Evolutionary conservation across 2,888 invertebrate genomes (phyloP).

Genomic region (Crematogaster levior): DNA sequence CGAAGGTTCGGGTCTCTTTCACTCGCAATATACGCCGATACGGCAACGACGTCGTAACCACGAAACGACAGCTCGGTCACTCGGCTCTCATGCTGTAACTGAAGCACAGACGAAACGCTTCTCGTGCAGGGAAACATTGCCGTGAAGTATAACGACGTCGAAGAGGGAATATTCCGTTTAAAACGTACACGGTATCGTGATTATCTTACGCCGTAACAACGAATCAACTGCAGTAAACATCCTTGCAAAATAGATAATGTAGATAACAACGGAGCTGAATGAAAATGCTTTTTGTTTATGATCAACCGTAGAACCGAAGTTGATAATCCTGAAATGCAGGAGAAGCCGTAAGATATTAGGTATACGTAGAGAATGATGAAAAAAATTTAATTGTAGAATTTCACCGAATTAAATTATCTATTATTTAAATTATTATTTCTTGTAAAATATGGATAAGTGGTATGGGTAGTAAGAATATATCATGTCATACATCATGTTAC

Average conservation of each 20-base stretch:
- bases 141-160: conserved; percentile 63
- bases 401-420: background rate
- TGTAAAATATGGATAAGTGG: background rate
- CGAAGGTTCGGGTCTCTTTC: conserved; percentile 60
- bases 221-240: conserved; percentile 54
- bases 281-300: conserved; percentile 35
- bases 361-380: background rate
- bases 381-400: background rate
- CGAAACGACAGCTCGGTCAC: conserved; percentile 66
- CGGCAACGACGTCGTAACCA: conserved; percentile 75
- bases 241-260: conserved; percentile 2
- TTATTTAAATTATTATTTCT: conserved; percentile 7
- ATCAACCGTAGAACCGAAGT: background rate
- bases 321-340: background rate
- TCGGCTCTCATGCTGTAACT: conserved; percentile 48
- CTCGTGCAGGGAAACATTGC: conserved; percentile 53
- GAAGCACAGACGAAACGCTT: conserved; percentile 58
- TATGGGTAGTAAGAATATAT: background rate
- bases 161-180: conserved; percentile 53
- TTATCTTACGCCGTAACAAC: conserved; percentile 61
- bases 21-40: conserved; percentile 69
- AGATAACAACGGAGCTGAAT: conserved; percentile 9
- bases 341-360: background rate
- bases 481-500: background rate
- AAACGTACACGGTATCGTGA: conserved; percentile 48